Evolutionary conservation across 2,113 vertebrate genomes (phyloP), one percentile per base, ranked within the genome.

Genomic region (Speoplatyrhinus poulsoni): DNA sequence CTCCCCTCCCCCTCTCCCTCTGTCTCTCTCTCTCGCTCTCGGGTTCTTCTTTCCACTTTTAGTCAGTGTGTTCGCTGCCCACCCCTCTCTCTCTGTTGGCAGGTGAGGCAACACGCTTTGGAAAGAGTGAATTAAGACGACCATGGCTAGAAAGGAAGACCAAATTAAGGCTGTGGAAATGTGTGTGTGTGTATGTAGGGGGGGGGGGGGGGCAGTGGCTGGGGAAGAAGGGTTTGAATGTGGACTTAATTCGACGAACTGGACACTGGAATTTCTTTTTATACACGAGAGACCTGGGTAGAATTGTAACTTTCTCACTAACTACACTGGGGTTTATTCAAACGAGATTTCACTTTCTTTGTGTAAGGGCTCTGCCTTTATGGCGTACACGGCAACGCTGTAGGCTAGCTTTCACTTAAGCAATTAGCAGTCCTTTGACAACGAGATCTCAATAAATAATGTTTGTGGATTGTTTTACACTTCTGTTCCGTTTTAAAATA

Each of bases 71-170:
- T 41, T 26, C 50, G 17, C 50, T 53, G 17, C 62, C 60, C 52
- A 19, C 46, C 72, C 49, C 15, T 72, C 50, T 63, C 56, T 55
- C 56, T 55, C 50, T 54, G 17, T 75, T 92, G 90, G 90, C 90
- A 90, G 91, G 88, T 91, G 88, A 90, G 86, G 90, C 84, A 88
- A 89, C 84, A 90, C 73, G 83, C 85, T 86, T 90, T 75, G 84
- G 83, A n/a, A 79, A 79, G 78, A 68, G 54, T 84, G 86, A 85
- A 91, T 89, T 90, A 82, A 88, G 85, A 85, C 83, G 72, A 70
- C 73, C 73, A 68, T 67, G 77, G 74, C 59, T 74, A 80, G 70
- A 86, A 71, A 85, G 79, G 80, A 77, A 84, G 85, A 87, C 75
- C 82, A 90, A 91, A 93, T 90, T 88, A 92, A 87, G 85, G 83